A percentile compares a stretch with the other conserved stretches of the same genome.
Conservation (phyloP, 64 coral and sea anemone species). For the Stylophora pistillata region DNA sequence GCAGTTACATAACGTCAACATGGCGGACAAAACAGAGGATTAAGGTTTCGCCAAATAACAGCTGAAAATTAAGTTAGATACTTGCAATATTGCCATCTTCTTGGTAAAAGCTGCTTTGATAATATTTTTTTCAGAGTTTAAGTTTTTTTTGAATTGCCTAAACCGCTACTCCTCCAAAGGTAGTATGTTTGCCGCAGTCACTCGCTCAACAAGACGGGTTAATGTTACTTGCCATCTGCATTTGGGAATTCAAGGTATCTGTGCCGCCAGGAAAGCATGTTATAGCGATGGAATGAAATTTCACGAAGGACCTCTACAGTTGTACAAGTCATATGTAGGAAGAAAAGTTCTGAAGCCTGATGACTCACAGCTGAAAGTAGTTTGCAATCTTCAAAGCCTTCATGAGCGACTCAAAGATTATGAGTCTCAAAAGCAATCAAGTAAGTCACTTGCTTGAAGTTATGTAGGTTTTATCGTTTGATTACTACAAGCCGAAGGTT, state of each 20-base stretch:
- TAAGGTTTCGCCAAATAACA: not conserved
- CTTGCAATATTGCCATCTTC: not conserved
- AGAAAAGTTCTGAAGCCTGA: constrained; percentile 46
- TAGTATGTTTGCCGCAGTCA: not conserved
- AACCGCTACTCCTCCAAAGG: not conserved
- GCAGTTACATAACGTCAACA: not conserved
- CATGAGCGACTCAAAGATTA: constrained; percentile 58
- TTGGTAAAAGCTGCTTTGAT: not conserved
- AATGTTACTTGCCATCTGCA: not conserved
- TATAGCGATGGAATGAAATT: not conserved
- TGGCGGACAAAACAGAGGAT: not conserved
- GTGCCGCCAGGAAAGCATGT: not conserved
- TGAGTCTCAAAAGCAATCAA: not conserved
- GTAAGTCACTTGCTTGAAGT: not conserved
- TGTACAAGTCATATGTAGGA: constrained; percentile 59
- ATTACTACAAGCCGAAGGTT: not conserved
- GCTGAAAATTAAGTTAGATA: not conserved
- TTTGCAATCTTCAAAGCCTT: constrained; percentile 44
- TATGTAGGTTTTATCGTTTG: not conserved
- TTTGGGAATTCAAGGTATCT: not conserved
- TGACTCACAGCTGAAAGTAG: constrained; percentile 39
- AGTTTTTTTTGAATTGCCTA: not conserved
- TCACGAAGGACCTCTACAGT: constrained; percentile 40
- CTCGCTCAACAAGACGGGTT: not conserved
- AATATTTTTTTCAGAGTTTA: no score